Conservation (phyloP, 2,888 invertebrate species). For the Conistra vaccinii region DNA sequence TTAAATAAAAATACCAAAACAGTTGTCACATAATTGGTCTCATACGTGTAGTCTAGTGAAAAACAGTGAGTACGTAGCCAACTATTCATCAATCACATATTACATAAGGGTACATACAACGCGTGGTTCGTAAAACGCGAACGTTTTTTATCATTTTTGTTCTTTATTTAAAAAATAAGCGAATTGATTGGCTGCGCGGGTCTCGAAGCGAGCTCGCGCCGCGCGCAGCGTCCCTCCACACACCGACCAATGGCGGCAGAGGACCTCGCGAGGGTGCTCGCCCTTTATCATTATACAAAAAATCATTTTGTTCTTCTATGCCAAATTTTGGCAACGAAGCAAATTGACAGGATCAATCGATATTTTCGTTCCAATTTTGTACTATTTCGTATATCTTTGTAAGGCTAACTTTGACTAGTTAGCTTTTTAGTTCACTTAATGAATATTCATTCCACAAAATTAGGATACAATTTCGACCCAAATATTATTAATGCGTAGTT, state of each 20-base stretch:
- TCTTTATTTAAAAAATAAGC: constrained; percentile 89
- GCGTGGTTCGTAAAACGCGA: constrained; percentile 74
- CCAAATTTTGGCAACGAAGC: constrained; percentile 61
- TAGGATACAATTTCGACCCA: too few relatives aligned
- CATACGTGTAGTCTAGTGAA: background rate
- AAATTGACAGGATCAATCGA: constrained; percentile 56
- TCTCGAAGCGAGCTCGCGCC: constrained; percentile 70
- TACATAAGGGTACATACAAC: constrained; percentile 78
- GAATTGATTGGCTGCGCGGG: constrained; percentile 90
- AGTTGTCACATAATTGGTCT: background rate
- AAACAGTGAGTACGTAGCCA: constrained; percentile 1
- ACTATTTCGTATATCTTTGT: constrained; percentile 7
- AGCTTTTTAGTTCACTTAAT: background rate
- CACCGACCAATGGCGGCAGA: constrained; percentile 79
- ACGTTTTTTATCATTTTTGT: constrained; percentile 87
- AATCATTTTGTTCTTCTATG: constrained; percentile 61
- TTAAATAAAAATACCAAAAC: background rate
- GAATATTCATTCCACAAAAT: too few relatives aligned
- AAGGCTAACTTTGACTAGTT: background rate
- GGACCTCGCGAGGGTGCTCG: constrained; percentile 82
- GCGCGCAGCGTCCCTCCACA: constrained; percentile 78
- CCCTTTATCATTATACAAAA: constrained; percentile 79
- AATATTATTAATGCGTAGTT: background rate
- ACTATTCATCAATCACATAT: constrained; percentile 60
- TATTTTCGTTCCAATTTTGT: constrained; percentile 42